Conservation (phyloP, 2,888 invertebrate genomes). For the Timema cristinae region DNA sequence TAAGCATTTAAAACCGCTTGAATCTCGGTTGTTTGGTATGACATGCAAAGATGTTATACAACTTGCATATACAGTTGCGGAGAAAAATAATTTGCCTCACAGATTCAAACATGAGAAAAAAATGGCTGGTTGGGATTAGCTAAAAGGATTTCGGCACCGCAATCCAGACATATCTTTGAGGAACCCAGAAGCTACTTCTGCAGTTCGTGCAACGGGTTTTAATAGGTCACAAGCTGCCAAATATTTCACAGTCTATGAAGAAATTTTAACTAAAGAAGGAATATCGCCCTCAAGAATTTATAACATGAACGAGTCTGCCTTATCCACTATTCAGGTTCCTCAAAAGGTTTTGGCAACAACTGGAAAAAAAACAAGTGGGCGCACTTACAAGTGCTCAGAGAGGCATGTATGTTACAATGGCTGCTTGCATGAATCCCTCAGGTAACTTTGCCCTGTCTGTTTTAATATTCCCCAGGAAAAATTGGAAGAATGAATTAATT, state of each 20-base stretch:
- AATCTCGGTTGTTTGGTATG: conserved; percentile 8
- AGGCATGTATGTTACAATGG: conserved; percentile 33
- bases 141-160: neutral
- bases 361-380: conserved; percentile 28
- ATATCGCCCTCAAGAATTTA: neutral
- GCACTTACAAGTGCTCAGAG: conserved; percentile 29
- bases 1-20: neutral
- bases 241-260: neutral
- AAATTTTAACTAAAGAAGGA: neutral
- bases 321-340: neutral
- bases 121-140: neutral
- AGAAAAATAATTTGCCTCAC: neutral
- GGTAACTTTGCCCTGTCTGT: conserved; percentile 30
- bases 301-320: neutral
- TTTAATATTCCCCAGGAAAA: conserved; percentile 32
- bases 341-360: conserved; percentile 12
- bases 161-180: conserved; percentile 8
- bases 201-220: neutral
- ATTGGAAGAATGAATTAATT: conserved; percentile 31
- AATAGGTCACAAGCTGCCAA: neutral
- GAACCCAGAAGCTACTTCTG: conserved; percentile 4
- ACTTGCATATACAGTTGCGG: neutral
- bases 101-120: neutral
- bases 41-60: conserved; percentile 1
- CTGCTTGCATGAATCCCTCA: conserved; percentile 31